Evolutionary conservation across 2,888 invertebrate genomes (phyloP), one percentile per base, ranked within the genome.

Genomic region (Meteorus colon): DNA sequence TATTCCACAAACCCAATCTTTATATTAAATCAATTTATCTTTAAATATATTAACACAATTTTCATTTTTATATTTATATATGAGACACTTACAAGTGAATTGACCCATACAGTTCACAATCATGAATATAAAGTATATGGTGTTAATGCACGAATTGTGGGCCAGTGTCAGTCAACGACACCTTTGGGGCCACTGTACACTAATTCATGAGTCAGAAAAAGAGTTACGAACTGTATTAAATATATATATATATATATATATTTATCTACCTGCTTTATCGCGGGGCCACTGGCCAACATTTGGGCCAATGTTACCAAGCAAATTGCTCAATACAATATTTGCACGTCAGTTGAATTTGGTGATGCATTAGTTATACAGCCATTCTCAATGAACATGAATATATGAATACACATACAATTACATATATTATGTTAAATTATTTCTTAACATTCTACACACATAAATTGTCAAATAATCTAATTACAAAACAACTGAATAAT

Each of bases 231-330:
- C 16, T 14, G 27, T 14, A 55, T 24, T n/a, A 29, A 59, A 29
- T 31, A 55, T 10, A 55, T 19, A 55, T 19, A 65, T 24, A 51
- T 65, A 63, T 31, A 59, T 31, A 59, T 71, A 66, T 27, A 16
- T 78, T 76, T 78, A 74, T 65, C 19, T 37, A 62, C 71, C 72
- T 45, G 55, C 59, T 55, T 60, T 55, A 62, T 72, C 48, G 71
- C 63, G 84, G 86, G 85, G 86, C 84, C 86, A 84, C 78, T 87
- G 87, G 86, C 87, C 87, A 86, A 82, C 85, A 87, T 87, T 83
- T 81, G 83, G 88, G 87, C 85, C 88, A 88, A 88, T 88, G 88
- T 88, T 87, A 86, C 78, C 83, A 59, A 69, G 79, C 79, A 78
- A 76, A 73, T 71, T 75, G 79, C 76, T 65, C 69, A 65, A 77